These are phyloP conservation scores for Melanostigma gelatinosum DNA, from an alignment of 2,113 vertebrate species.

Conservation along the genomic window DNA sequence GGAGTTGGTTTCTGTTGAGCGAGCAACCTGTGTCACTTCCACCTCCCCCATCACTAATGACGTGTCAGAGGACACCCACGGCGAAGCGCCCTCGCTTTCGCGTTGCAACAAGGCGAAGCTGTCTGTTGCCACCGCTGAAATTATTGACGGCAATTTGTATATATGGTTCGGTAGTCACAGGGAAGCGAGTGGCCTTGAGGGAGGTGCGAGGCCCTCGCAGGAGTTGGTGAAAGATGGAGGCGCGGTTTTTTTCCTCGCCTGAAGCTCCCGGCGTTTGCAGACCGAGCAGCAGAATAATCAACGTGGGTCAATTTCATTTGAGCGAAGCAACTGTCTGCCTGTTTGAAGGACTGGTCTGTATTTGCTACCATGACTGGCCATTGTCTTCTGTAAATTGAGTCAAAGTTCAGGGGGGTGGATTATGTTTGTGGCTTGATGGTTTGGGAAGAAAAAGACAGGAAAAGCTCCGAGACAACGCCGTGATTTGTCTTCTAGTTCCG, in stretches of 20 bases:
- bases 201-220: slow-evolving; percentile 39
- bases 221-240: slow-evolving; percentile 48
- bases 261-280: slow-evolving; percentile 17
- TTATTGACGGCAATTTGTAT: slow-evolving; percentile 62
- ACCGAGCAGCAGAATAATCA: slow-evolving; percentile 41
- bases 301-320: slow-evolving; percentile 34
- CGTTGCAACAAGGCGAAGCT: slow-evolving; percentile 19
- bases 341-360: slow-evolving; percentile 49
- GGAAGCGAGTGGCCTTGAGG: slow-evolving; percentile 43
- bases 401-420: slow-evolving; percentile 62
- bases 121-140: slow-evolving; percentile 23
- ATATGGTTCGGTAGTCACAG: slow-evolving; percentile 39
- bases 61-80: slow-evolving; percentile 73
- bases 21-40: slow-evolving; percentile 71
- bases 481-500: slow-evolving; percentile 58
- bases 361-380: slow-evolving; percentile 21
- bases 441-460: slow-evolving; percentile 29
- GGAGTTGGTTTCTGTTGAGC: slow-evolving; percentile 67
- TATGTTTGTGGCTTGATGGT: slow-evolving; percentile 42
- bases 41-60: slow-evolving; percentile 66
- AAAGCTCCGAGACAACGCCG: slow-evolving; percentile 46
- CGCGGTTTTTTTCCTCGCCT: slow-evolving; percentile 17
- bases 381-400: slow-evolving; percentile 58
- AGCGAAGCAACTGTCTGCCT: neutral
- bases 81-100: slow-evolving; percentile 28